Percentiles rank a stretch among this genome's conserved stretches.
Conservation (phyloP, 2,113 vertebrate species). For the Apodemus sylvaticus region DNA sequence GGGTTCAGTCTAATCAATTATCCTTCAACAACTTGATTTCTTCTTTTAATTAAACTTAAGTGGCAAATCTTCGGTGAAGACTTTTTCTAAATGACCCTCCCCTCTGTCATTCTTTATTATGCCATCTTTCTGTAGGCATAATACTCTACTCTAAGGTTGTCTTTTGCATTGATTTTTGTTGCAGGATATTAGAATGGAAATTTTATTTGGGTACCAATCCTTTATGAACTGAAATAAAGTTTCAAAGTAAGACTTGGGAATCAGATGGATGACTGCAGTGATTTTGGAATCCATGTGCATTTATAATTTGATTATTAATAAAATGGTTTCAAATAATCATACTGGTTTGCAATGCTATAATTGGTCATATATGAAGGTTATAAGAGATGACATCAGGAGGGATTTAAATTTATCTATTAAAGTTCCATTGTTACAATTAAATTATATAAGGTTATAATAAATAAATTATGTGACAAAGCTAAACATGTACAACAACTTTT, state of each 20-base stretch:
- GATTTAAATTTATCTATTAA: neutral
- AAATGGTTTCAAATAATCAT: too few species aligned
- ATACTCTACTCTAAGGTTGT: neutral
- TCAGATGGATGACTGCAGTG: neutral
- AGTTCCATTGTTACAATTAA: neutral
- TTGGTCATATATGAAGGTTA: neutral
- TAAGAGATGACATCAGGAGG: neutral
- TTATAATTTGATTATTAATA: too few species aligned
- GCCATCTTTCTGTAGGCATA: neutral
- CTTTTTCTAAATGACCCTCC: neutral
- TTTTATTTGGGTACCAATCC: neutral
- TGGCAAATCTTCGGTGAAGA: neutral
- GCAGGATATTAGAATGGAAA: conserved; percentile 10
- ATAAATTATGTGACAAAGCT: neutral
- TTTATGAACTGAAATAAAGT: conserved; percentile 4
- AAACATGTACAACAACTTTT: neutral
- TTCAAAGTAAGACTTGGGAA: neutral
- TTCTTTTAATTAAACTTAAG: conserved; percentile 8
- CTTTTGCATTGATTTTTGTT: conserved; percentile 3
- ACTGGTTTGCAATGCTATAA: too few species aligned
- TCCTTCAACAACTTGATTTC: too few species aligned
- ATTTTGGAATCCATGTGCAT: too few species aligned
- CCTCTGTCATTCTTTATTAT: neutral
- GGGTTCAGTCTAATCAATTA: too few species aligned
- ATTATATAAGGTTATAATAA: neutral